Percentiles rank a stretch among this genome's conserved stretches.
These are phyloP conservation scores for Anoplophora glabripennis DNA, from an alignment of 1,140 invertebrate genomes.

Conservation along the genomic window DNA sequence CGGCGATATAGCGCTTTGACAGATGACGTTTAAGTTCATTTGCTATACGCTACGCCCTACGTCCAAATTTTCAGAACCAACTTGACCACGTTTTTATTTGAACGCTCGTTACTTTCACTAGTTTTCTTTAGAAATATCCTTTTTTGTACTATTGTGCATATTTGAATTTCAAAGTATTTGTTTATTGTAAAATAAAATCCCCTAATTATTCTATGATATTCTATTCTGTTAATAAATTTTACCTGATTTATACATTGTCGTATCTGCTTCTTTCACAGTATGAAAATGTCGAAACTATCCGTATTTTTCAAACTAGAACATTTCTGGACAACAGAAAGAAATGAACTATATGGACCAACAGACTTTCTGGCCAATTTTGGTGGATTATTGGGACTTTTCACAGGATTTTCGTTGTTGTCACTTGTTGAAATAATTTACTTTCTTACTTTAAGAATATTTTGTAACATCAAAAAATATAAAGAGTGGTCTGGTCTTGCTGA, in stretches of 20 bases:
- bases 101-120: too few species aligned
- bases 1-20: too few species aligned
- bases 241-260: conserved; percentile 2
- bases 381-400: conserved; percentile 57
- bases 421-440: conserved; percentile 58
- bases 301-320: conserved; percentile 55
- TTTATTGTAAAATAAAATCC: too few species aligned
- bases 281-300: conserved; percentile 42
- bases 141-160: too few species aligned
- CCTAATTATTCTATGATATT: too few species aligned
- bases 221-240: too few species aligned
- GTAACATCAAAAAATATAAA: conserved; percentile 43
- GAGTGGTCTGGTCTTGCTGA: conserved; percentile 27
- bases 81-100: too few species aligned
- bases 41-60: too few species aligned
- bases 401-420: conserved; percentile 57
- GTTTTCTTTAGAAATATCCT: too few species aligned
- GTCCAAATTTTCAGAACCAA: too few species aligned
- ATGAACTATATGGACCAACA: conserved; percentile 55
- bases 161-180: too few species aligned
- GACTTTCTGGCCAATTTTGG: conserved; percentile 59
- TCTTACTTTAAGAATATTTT: conserved; percentile 51
- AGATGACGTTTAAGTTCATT: too few species aligned
- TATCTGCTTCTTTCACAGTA: conserved; percentile 14
- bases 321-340: conserved; percentile 53